Evolutionary conservation across 2,797 vertebrate genomes (phyloP).

Genomic region (Echeneis naucrates): DNA sequence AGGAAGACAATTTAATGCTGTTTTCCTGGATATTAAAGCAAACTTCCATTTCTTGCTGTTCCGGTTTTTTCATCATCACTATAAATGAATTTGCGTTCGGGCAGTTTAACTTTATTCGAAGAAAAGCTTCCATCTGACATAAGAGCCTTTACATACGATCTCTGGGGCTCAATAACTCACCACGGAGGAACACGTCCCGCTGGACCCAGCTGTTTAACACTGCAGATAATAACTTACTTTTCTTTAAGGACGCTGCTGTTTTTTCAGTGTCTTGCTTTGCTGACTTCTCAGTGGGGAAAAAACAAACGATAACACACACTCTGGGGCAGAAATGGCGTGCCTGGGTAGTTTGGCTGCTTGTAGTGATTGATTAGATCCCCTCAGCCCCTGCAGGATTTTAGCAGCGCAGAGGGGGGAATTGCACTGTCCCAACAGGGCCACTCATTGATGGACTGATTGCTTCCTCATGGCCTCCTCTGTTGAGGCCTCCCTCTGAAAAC

Average conservation of each 20-base stretch:
- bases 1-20: conserved; percentile 2
- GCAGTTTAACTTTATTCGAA: conserved; percentile 13
- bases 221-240: conserved; percentile 25
- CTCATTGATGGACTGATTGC: conserved; percentile 73
- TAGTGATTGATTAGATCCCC: conserved; percentile 78
- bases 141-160: conserved; percentile 11
- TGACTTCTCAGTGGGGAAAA: conserved; percentile 49
- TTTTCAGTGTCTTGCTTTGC: conserved; percentile 7
- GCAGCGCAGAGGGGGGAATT: conserved; percentile 35
- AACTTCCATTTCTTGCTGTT: conserved; percentile 6
- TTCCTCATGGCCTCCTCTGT: conserved; percentile 69
- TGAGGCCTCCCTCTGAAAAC: conserved; percentile 48
- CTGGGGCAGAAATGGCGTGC: conserved; percentile 49
- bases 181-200: neutral
- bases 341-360: conserved; percentile 45
- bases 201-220: conserved; percentile 32
- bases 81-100: neutral
- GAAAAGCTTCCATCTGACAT: conserved; percentile 21
- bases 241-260: conserved; percentile 24
- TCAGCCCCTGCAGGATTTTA: conserved; percentile 57
- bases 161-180: conserved; percentile 15
- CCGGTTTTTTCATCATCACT: neutral
- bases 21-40: conserved; percentile 11
- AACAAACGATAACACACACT: conserved; percentile 65
- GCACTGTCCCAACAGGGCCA: conserved; percentile 46